Evolutionary conservation across 1,140 invertebrate species (phyloP).

Genomic region (Agraylea sexmaculata): DNA sequence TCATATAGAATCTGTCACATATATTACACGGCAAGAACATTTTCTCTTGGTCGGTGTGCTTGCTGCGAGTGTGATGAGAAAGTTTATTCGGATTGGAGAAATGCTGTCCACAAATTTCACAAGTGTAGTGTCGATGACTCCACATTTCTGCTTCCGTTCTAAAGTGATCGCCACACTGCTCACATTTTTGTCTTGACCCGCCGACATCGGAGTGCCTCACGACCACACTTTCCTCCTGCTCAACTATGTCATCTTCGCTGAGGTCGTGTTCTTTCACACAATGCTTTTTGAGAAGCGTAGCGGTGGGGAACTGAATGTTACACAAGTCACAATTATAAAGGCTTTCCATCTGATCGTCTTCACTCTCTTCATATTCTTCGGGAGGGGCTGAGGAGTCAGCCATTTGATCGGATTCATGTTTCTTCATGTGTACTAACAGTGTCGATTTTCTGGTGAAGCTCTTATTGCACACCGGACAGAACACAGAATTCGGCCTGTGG

Average conservation of each 20-base stretch:
- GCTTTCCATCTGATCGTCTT: constrained; percentile 22
- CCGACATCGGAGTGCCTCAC: constrained; percentile 16
- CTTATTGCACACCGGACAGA: constrained; percentile 42
- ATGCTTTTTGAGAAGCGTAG: constrained; percentile 15
- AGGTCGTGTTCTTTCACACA: constrained; percentile 16
- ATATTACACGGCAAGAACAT: constrained; percentile 38
- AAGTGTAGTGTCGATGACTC: constrained; percentile 37
- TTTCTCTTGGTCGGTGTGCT: constrained; percentile 38
- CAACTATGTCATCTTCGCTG: constrained; percentile 6
- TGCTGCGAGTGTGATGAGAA: constrained; percentile 42
- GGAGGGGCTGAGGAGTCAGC: constrained; percentile 17
- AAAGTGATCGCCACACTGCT: constrained; percentile 35
- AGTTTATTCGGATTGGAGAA: constrained; percentile 41
- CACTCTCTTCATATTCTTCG: constrained; percentile 29
- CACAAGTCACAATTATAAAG: constrained; percentile 17
- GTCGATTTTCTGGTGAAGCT: constrained; percentile 41
- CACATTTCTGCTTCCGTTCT: constrained; percentile 34
- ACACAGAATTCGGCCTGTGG: constrained; percentile 29
- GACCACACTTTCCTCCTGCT: constrained; percentile 18
- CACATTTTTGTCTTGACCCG: constrained; percentile 27
- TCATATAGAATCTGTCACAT: constrained; percentile 39
- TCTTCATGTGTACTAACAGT: constrained; percentile 41
- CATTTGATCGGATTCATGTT: constrained; percentile 30
- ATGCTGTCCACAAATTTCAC: constrained; percentile 43
- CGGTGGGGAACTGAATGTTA: constrained; percentile 14